Conservation (phyloP, 2,888 invertebrate species). For the Rosalia funebris region DNA sequence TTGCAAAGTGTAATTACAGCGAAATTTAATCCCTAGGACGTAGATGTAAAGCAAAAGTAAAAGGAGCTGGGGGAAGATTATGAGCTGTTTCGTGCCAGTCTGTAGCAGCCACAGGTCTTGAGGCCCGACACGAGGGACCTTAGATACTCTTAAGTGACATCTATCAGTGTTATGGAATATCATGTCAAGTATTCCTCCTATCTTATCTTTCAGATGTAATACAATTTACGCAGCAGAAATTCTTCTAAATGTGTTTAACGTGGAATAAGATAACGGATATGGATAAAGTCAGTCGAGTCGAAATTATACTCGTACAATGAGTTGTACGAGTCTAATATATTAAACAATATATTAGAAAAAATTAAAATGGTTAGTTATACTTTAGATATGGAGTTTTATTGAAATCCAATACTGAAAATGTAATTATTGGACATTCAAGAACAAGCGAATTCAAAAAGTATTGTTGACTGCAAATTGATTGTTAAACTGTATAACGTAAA, state of each 20-base stretch:
- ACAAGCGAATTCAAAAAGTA: no score
- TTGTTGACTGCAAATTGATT: no score
- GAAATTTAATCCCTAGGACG: constrained; percentile 24
- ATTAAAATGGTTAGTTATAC: no score
- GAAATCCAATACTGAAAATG: no score
- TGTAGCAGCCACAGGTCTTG: constrained; percentile 29
- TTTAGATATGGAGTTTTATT: no score
- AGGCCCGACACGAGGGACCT: constrained; percentile 23
- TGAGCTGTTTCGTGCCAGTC: constrained; percentile 24
- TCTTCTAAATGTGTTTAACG: not conserved
- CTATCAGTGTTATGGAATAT: constrained; percentile 30
- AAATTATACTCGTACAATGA: no score
- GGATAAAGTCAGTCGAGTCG: no score
- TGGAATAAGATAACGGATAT: not conserved
- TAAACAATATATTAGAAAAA: no score
- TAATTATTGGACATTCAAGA: no score
- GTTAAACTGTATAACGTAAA: no score
- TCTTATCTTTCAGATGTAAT: constrained; percentile 13
- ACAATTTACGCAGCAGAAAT: constrained; percentile 5
- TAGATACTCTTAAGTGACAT: constrained; percentile 28
- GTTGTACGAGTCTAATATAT: no score
- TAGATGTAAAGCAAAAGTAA: constrained; percentile 11
- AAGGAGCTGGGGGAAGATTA: constrained; percentile 5
- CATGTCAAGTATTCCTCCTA: constrained; percentile 21
- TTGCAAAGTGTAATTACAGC: constrained; percentile 3